phyloP scores from a whole-genome alignment of 1,140 invertebrate genomes.

The Temnothorax longispinosus region DNA sequence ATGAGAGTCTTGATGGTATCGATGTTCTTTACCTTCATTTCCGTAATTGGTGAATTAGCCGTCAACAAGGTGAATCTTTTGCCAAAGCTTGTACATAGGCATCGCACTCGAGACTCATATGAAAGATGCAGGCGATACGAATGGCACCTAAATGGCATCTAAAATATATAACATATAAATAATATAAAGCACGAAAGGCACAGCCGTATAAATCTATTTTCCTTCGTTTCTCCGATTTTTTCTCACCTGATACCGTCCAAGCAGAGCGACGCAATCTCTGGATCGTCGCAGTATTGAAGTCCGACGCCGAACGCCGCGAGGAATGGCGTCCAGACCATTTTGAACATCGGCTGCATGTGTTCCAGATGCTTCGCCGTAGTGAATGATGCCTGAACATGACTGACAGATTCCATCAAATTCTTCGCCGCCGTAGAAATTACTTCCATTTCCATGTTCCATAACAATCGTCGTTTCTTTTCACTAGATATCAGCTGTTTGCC shows the following conservation, averaged over 20 bases:
- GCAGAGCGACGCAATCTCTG: slow-evolving; percentile 97
- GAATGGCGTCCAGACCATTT: no score
- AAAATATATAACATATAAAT: background rate
- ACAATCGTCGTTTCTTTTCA: no score
- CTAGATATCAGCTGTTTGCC: no score
- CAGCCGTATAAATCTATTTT: background rate
- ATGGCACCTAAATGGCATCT: slow-evolving; percentile 98
- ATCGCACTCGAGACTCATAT: slow-evolving; percentile 97
- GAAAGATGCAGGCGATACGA: slow-evolving; percentile 99
- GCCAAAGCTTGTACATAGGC: slow-evolving; percentile 99
- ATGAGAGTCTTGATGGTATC: slow-evolving; percentile 99
- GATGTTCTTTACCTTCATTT: slow-evolving; percentile 99
- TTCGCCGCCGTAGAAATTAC: no score
- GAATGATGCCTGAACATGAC: no score
- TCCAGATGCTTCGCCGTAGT: no score
- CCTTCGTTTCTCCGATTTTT: background rate
- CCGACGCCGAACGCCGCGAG: slow-evolving; percentile 99
- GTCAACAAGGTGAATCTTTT: slow-evolving; percentile 97
- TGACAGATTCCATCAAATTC: no score
- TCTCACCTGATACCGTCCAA: slow-evolving; percentile 93
- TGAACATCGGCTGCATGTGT: no score
- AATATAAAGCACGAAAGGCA: background rate
- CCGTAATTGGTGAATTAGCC: slow-evolving; percentile 98
- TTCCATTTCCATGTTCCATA: no score
- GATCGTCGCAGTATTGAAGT: slow-evolving; percentile 98